phyloP scores from a whole-genome alignment of 1,140 invertebrate genomes.

The Conus ventricosus region DNA sequence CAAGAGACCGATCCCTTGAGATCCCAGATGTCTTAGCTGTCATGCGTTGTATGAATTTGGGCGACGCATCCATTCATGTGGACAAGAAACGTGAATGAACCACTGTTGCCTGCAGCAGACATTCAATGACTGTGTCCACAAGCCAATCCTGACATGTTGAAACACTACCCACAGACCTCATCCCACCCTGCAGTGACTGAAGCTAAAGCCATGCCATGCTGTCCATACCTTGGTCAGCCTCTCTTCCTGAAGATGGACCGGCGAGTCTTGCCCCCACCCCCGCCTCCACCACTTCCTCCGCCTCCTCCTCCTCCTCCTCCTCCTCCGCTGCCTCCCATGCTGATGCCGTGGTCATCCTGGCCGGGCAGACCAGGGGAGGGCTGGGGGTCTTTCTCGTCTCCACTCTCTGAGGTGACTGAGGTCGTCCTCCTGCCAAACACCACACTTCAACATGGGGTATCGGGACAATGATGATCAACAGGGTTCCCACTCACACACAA shows the following conservation, averaged over 20 bases:
- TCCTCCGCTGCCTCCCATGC: background rate
- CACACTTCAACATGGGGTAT: background rate
- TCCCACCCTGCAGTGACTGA: too few relatives aligned
- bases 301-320: background rate
- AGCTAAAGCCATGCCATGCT: background rate
- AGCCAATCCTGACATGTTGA: too few relatives aligned
- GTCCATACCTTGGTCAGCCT: slow-evolving; percentile 68
- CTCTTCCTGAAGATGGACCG: slow-evolving; percentile 70
- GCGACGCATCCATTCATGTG: too few relatives aligned
- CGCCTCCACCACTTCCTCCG: background rate
- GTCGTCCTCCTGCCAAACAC: slow-evolving; percentile 59
- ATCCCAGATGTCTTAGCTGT: too few relatives aligned
- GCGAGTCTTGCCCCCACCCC: slow-evolving; percentile 51
- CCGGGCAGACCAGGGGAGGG: slow-evolving; percentile 40
- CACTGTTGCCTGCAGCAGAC: too few relatives aligned
- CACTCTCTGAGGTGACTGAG: slow-evolving; percentile 71
- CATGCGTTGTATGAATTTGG: too few relatives aligned
- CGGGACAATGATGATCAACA: too few relatives aligned
- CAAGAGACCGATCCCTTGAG: too few relatives aligned
- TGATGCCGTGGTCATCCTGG: slow-evolving; percentile 12
- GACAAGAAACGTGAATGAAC: too few relatives aligned
- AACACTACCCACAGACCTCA: too few relatives aligned
- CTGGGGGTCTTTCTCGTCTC: slow-evolving; percentile 66
- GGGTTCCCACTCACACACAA: too few relatives aligned
- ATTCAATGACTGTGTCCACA: too few relatives aligned